Evolutionary conservation across 1,140 invertebrate genomes (phyloP), one percentile per base, ranked within the genome.

Genomic region (Camponotus pennsylvanicus): DNA sequence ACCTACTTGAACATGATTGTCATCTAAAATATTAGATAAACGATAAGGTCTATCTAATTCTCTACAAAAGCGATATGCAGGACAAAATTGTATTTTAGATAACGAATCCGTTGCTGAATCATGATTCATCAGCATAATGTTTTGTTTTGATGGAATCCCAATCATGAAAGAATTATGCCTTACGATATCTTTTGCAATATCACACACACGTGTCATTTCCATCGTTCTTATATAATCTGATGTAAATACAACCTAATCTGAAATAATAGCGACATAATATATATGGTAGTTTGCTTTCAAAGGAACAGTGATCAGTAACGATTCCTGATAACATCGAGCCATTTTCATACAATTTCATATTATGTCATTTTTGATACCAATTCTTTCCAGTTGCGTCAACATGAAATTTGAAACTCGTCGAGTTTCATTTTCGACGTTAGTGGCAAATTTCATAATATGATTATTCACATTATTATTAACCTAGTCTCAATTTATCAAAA

Each of bases 1-100:
- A 77, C 59, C 45, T 80, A 80, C 78, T 70, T 80, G 66, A 55
- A 57, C 77, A 18, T 34, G 45, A 67, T 57, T 15, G 21, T 27
- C 21, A n/a, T 70, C 37, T 27, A 27, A 37, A 13, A 37, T 15
- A 34, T 27, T 13, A 37, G 75, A 59, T 4, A 34, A 32, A 69
- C 34, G 13, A 11, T 70, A 59, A 70, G 66, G 45, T 7, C 4
- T 7, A 42, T 18, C 49, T 11, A 27, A 42, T 59, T 80, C 32
- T 1, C 2, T 78, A 27, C 49, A 80, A 8, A 79, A 49, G 15
- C 3, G 37, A 69, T 80, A 80, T 11, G 75, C 49, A 40, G 84
- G 73, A n/a, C 61, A 78, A 69, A 40, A 21, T 18, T 21, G n/a
- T 34, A 18, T 27, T 55, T 37, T 15, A 4, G 45, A 67, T 80